Evolutionary conservation across 1,140 invertebrate species (phyloP).

Genomic region (Lepidurus packardi): DNA sequence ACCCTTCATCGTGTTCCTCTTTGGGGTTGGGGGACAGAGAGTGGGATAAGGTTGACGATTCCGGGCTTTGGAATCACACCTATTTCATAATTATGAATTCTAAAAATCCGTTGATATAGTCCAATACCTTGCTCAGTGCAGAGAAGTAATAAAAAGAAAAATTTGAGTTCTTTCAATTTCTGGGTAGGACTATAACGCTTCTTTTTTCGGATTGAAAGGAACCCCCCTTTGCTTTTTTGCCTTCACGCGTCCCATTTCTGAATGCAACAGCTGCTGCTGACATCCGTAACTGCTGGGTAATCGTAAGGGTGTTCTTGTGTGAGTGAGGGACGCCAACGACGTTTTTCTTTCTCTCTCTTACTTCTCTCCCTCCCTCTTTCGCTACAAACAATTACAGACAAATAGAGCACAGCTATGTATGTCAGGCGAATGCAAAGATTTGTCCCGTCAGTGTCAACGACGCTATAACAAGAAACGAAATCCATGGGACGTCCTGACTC

Average conservation of each 20-base stretch:
- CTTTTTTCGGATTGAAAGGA: not conserved
- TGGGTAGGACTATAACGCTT: not conserved
- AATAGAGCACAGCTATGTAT: not conserved
- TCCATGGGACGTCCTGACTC: not conserved
- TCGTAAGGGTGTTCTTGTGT: not conserved
- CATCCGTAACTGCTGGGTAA: not conserved
- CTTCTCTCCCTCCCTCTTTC: not conserved
- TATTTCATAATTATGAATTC: not conserved
- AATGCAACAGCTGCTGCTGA: slow-evolving; percentile 21
- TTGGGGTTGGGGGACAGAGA: not conserved
- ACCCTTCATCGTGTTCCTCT: not conserved
- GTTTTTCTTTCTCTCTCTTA: not conserved
- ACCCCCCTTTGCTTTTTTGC: slow-evolving; percentile 3
- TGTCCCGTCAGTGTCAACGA: not conserved
- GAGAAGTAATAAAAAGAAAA: not conserved
- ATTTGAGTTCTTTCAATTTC: not conserved
- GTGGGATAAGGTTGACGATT: not conserved
- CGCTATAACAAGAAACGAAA: not conserved
- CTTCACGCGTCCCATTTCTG: slow-evolving; percentile 14
- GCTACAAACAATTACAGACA: slow-evolving; percentile 1
- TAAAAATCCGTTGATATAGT: not conserved
- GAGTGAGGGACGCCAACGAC: not conserved
- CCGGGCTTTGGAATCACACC: not conserved
- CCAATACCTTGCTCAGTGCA: not conserved
- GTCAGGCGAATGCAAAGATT: not conserved